Evolutionary conservation across 1,140 invertebrate genomes (phyloP).

Genomic region (Drusus annulatus): DNA sequence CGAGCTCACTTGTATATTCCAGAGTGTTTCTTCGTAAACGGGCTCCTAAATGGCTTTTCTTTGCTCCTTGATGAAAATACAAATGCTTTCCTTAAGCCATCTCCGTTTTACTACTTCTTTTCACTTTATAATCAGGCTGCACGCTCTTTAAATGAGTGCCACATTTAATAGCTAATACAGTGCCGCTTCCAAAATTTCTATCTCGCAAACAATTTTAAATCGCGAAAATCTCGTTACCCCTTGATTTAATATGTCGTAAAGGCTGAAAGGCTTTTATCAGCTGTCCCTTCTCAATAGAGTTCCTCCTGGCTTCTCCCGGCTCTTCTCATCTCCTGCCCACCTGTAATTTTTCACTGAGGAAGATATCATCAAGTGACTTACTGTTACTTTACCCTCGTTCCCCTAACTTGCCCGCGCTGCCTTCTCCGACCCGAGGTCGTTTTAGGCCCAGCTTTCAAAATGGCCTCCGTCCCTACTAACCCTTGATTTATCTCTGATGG

Average conservation of each 20-base stretch:
- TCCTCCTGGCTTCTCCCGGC: slow-evolving; percentile 33
- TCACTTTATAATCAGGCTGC: slow-evolving; percentile 41
- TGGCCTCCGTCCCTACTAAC: slow-evolving; percentile 53
- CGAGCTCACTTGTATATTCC: slow-evolving; percentile 25
- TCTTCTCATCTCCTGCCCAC: slow-evolving; percentile 48
- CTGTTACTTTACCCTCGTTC: slow-evolving; percentile 46
- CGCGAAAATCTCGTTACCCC: slow-evolving; percentile 56
- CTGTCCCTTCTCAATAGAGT: slow-evolving; percentile 55
- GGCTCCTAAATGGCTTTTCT: slow-evolving; percentile 28
- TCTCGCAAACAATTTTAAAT: slow-evolving; percentile 58
- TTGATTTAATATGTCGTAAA: slow-evolving; percentile 59
- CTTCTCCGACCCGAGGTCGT: slow-evolving; percentile 24
- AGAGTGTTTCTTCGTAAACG: slow-evolving; percentile 27
- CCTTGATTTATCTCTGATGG: slow-evolving; percentile 48
- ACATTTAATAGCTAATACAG: slow-evolving; percentile 48
- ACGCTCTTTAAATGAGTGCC: slow-evolving; percentile 40
- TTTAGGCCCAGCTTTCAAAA: slow-evolving; percentile 53
- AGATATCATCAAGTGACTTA: slow-evolving; percentile 58
- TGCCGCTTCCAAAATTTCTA: slow-evolving; percentile 52
- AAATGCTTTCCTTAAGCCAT: slow-evolving; percentile 24
- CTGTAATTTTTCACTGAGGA: slow-evolving; percentile 57
- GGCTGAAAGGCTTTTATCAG: slow-evolving; percentile 58
- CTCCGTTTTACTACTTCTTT: slow-evolving; percentile 38
- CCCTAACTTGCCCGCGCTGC: slow-evolving; percentile 35
- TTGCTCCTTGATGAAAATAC: slow-evolving; percentile 28